phyloP scores from a whole-genome alignment of 2,888 invertebrate genomes.

The Lithophane socia region DNA sequence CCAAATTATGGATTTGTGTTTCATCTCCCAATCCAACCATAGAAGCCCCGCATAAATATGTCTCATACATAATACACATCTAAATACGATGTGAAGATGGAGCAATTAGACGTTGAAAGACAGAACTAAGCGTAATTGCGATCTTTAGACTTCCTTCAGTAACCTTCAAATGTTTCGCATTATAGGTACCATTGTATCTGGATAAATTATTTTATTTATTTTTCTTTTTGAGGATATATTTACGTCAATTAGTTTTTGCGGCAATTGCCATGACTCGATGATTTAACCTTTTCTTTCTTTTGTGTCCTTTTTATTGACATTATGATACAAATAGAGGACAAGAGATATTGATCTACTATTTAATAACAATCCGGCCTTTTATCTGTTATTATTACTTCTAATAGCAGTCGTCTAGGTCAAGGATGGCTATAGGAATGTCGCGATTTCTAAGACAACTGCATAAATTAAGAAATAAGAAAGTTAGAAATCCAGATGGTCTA shows the following conservation, averaged over 20 bases:
- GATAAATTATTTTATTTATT: not conserved
- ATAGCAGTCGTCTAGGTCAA: constrained; percentile 20
- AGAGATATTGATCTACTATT: constrained; percentile 28
- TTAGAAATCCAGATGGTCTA: constrained; percentile 15
- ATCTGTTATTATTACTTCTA: constrained; percentile 10
- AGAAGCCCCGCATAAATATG: not conserved
- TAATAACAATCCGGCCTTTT: constrained; percentile 4
- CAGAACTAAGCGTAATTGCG: no score
- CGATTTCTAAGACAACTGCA: constrained; percentile 34
- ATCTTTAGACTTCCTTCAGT: not conserved
- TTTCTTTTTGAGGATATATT: no score
- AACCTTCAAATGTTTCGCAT: not conserved
- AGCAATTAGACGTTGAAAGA: not conserved
- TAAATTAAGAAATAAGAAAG: constrained; percentile 46
- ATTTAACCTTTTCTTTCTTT: constrained; percentile 4
- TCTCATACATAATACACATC: not conserved
- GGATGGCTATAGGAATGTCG: constrained; percentile 3
- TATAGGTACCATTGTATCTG: not conserved
- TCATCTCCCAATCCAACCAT: not conserved
- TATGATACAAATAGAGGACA: constrained; percentile 16
- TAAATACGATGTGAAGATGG: not conserved
- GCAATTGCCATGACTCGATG: constrained; percentile 2
- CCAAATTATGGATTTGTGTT: not conserved
- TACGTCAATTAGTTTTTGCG: not conserved
- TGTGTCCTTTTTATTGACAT: constrained; percentile 22